Base-by-base conservation (phyloP, 2,888 invertebrate genomes). In the Scaeva pyrastri region DNA sequence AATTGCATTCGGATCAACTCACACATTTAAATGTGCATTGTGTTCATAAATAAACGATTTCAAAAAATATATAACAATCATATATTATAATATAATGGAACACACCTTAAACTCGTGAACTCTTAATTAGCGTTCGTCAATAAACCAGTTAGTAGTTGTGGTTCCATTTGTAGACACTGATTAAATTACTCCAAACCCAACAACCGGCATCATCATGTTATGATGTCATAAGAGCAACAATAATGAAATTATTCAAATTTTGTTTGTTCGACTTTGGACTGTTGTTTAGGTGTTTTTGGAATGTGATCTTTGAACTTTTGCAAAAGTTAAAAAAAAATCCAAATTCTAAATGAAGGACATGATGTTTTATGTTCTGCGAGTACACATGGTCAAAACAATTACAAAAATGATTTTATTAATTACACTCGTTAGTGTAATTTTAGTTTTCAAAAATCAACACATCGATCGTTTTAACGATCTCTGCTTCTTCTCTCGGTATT, bases 41-140 rank as follows among this genome's bases (percentile, higher is more conserved):
- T 31, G n/a, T 31, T 0, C 31, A 31, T 7, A 55, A 14, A 31
- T 26, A 55, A 26, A 55, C 26, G 19, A 48, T 48, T 62, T 75
- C 52, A 52, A 70, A 55, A n/a, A 31, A 14, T 8, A n/a, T 12
- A 12, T 8, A 26, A 26, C 55, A 12, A 55, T n/a, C 43, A n/a
- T n/a, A n/a, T n/a, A n/a, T n/a, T n/a, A n/a, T n/a, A n/a, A n/a
- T n/a, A 56, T 48, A 72, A 72, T 72, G 43, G 21, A 45, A 8
- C 39, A 50, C 60, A 45, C 19, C 41, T 55, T 41, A 43, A 68
- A 50, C 62, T 83, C 78, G 83, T 73, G 83, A 73, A 73, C 83
- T 70, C 19, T 73, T 55, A 56, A 73, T 83, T 77, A 73, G 7
- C 41, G 55, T 48, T 43, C 66, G 41, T 19, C 72, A 50, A 52